Evolutionary conservation across 2,888 invertebrate species (phyloP), one percentile per base, ranked within the genome.

Genomic region (Dione vanillae): DNA sequence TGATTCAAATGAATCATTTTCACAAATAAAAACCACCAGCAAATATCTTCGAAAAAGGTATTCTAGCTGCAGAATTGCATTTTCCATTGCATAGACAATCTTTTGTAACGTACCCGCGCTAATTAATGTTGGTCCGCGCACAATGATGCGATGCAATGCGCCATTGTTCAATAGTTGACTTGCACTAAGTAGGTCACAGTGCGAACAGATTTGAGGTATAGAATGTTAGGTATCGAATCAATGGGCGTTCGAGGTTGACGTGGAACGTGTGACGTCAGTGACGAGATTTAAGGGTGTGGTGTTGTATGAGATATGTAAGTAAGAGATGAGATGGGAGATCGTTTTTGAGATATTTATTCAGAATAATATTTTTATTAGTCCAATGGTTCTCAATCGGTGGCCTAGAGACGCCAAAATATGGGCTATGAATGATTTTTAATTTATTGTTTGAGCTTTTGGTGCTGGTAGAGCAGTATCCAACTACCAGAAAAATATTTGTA

Each of bases 181-280:
- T 62, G 47, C 56, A 11, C 66, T 72, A 72, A 72, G 51, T 72
- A 66, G 72, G 72, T 72, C 72, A 69, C 71, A 65, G 52, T 41
- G 45, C 47, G 45, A 59, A 41, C 43, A 40, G 37, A 49, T 62
- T 45, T 52, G 52, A 52, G 52, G 47, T 54, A 54, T 19, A 56
- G 47, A 62, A 54, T 67, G 66, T 67, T 65, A 52, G 51, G 59
- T 71, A 67, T 67, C 64, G 51, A 71, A 71, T 67, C 71, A 67
- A 62, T 56, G 66, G 43, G 62, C 41, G 54, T 59, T 54, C 37
- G 19, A 40, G 37, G 47, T 54, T 56, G 54, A 47, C 47, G 70
- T 54, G 37, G 49, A 35, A 52, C 45, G 59, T 59, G 19, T 59
- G 20, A 59, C 43, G 27, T 59, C 27, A 43, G 37, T 40, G 11